Base-by-base conservation (phyloP, 2,797 vertebrate genomes). In the Sorex maritimensis region DNA sequence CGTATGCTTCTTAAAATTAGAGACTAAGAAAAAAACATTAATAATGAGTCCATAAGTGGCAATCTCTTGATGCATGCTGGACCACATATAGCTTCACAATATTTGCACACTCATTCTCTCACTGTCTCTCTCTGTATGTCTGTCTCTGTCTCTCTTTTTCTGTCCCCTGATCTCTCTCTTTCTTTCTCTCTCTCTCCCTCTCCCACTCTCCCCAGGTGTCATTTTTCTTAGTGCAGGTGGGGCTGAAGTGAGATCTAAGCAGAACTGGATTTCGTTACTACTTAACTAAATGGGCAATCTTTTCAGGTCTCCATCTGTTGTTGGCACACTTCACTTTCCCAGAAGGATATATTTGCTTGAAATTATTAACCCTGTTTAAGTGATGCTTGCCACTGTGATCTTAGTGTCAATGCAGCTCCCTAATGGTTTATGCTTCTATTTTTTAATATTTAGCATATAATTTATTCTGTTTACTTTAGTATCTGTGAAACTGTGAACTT, bases 311-410 rank as follows among this genome's bases (percentile, higher is more conserved):
- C 77, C 21, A 12, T 91, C 65, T 81, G 19, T 30, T 78, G 46
- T 28, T 93, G 93, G 63, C 78, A 87, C 11, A 34, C 67, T 67
- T 89, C 83, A 78, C 49, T 73, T 38, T 91, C 65, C 78, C 75
- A 41, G 44, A 58, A 80, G 46, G 65, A 79, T 80, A 52, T 26
- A 72, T 24, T 78, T 68, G 34, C 52, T 90, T 90, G 58, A 67
- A 61, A 85, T 38, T 17, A 86, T 74, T 90, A 83, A 61, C 46
- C 4, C n/a, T 28, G 41, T 86, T 77, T 75, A 63, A 71, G 26
- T 44, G 6, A 13, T 69, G 67, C 86, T 73, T 68, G 28, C 49
- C 44, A 38, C 15, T n/a, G 5, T 77, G 28, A 65, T 77, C 55
- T 81, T 10, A 81, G 61, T 68, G 28, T 28, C 46, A n/a, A 23